Evolutionary conservation across 1,140 invertebrate species (phyloP), one percentile per base, ranked within the genome.

Genomic region (Drosophila nannoptera): DNA sequence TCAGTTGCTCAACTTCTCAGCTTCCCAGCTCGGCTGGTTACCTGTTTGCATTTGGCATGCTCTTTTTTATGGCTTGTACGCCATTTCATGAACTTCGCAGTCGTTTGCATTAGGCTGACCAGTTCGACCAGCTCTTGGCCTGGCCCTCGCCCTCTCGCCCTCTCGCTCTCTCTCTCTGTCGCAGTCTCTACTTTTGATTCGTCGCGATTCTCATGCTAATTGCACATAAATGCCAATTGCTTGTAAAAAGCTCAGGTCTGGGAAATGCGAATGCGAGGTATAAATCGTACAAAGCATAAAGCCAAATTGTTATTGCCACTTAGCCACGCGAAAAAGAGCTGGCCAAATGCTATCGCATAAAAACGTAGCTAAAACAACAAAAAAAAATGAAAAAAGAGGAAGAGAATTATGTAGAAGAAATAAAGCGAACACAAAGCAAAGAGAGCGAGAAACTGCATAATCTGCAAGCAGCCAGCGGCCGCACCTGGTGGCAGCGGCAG

Each of bases 281-380:
- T 81, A 81, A 81, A 77, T 80, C 43, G 64, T 71, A 32, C 22
- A 72, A 68, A 68, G 77, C 77, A 80, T 81, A 66, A 78, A 75
- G 38, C 61, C 65, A 77, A 83, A 83, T 84, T 80, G 78, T 83
- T 83, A 83, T 83, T 67, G 80, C 80, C 78, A 84, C 76, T 83
- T 84, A 69, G 62, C 33, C n/a, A 66, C 29, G 46, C 11, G 31
- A 43, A 43, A 50, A 56, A 69, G 46, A 58, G 74, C 68, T 8
- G 58, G 55, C 58, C 40, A 40, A 64, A 69, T 14, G 40, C 35
- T 36, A 7, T 36, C 40, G 9, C 22, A 22, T 22, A 22, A 22
- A 42, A 42, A 62, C 54, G 35, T 56, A 31, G 49, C 60, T 33
- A 35, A 56, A 56, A 56, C 29, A 32, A 12, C 29, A 54, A 49